Evolutionary conservation across 1,140 invertebrate genomes (phyloP).

Genomic region (Drosophila parvula): DNA sequence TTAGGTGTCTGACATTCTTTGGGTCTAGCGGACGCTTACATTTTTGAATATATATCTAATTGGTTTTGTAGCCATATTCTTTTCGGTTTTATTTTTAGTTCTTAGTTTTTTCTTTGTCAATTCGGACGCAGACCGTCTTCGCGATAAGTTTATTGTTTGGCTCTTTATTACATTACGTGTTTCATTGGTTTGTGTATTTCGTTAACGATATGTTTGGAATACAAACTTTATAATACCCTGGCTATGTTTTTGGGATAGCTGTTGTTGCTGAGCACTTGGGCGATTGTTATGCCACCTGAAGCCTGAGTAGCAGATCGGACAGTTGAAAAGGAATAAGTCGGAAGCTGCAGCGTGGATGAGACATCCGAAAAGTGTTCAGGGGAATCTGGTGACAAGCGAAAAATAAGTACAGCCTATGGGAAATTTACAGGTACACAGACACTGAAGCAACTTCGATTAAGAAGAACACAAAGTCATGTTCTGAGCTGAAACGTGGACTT

Average conservation of each 20-base stretch:
- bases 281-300: conserved; percentile 38
- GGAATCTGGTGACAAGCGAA: conserved; percentile 6
- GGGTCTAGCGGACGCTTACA: conserved; percentile 21
- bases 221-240: conserved; percentile 79
- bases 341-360: conserved; percentile 11
- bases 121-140: conserved; percentile 32
- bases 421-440: conserved; percentile 42
- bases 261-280: conserved; percentile 54
- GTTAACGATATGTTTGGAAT: conserved; percentile 81
- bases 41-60: conserved; percentile 67
- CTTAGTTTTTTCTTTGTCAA: conserved; percentile 9
- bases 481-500: conserved; percentile 6
- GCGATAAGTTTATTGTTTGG: conserved; percentile 28
- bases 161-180: conserved; percentile 39
- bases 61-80: conserved; percentile 28
- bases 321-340: conserved; percentile 11
- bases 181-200: conserved; percentile 69
- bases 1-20: conserved; percentile 33
- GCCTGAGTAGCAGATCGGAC: conserved; percentile 33
- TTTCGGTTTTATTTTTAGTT: conserved; percentile 21
- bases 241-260: conserved; percentile 66
- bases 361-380: not conserved
- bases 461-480: conserved; percentile 25
- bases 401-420: conserved; percentile 22
- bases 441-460: conserved; percentile 52